A percentile compares a stretch with the other conserved stretches of the same genome.
phyloP scores from a whole-genome alignment of 2,113 vertebrate species.

The Arothron firmamentum region DNA sequence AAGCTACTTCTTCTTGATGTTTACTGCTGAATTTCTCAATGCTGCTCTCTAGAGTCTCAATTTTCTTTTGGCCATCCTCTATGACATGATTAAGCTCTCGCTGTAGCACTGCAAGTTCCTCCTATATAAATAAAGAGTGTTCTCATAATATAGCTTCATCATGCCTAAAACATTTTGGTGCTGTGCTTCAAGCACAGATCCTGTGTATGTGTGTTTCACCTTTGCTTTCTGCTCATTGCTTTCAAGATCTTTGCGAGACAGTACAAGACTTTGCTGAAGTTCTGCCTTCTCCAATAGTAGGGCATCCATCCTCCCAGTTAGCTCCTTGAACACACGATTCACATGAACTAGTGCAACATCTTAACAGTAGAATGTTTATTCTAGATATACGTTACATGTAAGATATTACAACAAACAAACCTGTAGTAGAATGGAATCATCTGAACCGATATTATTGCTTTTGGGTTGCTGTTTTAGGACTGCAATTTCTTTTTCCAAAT shows the following conservation, averaged over 20 bases:
- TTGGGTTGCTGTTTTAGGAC: slow-evolving; percentile 74
- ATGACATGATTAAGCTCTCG: slow-evolving; percentile 72
- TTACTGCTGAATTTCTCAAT: slow-evolving; percentile 68
- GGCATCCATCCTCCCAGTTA: slow-evolving; percentile 85
- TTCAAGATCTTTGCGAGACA: slow-evolving; percentile 81
- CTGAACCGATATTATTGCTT: slow-evolving; percentile 61
- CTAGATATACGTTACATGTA: background rate
- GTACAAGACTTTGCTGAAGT: slow-evolving; percentile 81
- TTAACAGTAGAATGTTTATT: background rate
- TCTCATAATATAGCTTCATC: background rate
- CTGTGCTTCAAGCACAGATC: background rate
- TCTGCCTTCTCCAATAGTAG: slow-evolving; percentile 94
- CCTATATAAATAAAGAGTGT: slow-evolving; percentile 69
- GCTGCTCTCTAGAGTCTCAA: slow-evolving; percentile 74
- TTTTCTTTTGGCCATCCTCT: slow-evolving; percentile 71
- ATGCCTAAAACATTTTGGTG: no score
- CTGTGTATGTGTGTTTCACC: slow-evolving; percentile 63
- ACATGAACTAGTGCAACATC: background rate
- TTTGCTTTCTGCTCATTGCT: slow-evolving; percentile 80
- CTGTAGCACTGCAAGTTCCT: slow-evolving; percentile 71
- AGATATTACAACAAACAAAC: slow-evolving; percentile 60
- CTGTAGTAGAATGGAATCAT: slow-evolving; percentile 83
- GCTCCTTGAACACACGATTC: slow-evolving; percentile 74
- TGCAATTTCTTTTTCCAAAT: slow-evolving; percentile 87
- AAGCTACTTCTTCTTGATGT: slow-evolving; percentile 75